Percentiles rank a stretch among this genome's conserved stretches.
phyloP scores from a whole-genome alignment of 2,888 invertebrate species.

The Uropetala carovei region DNA sequence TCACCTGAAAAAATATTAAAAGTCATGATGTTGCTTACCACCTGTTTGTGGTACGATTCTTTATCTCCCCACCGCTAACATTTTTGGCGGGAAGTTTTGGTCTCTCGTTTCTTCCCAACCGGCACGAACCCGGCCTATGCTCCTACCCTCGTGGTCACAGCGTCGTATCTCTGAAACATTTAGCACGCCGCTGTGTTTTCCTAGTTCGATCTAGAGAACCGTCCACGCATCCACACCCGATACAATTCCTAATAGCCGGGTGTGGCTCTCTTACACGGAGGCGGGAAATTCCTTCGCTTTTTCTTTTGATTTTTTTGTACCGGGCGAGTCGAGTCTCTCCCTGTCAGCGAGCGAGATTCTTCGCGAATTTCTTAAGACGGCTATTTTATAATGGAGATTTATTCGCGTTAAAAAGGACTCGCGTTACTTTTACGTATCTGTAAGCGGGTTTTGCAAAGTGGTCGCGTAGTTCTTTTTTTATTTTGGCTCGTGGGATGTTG shows the following conservation, averaged over 20 bases:
- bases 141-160: slow-evolving; percentile 27
- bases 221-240: slow-evolving; percentile 14
- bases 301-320: too few relatives aligned
- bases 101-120: not conserved
- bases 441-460: too few relatives aligned
- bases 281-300: too few relatives aligned
- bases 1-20: not conserved
- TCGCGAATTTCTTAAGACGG: too few relatives aligned
- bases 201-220: not conserved
- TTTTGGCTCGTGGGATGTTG: too few relatives aligned
- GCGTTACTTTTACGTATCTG: too few relatives aligned
- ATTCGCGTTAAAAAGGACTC: too few relatives aligned
- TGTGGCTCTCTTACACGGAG: not conserved
- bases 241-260: slow-evolving; percentile 40
- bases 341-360: too few relatives aligned
- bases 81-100: not conserved
- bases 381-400: too few relatives aligned
- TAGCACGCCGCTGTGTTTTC: slow-evolving; percentile 56
- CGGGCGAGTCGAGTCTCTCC: too few relatives aligned
- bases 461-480: too few relatives aligned
- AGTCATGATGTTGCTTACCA: not conserved
- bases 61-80: not conserved
- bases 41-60: not conserved
- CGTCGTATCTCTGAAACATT: slow-evolving; percentile 38
- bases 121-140: not conserved